Evolutionary conservation across 2,888 invertebrate genomes (phyloP).

Genomic region (Zonitis immaculata): DNA sequence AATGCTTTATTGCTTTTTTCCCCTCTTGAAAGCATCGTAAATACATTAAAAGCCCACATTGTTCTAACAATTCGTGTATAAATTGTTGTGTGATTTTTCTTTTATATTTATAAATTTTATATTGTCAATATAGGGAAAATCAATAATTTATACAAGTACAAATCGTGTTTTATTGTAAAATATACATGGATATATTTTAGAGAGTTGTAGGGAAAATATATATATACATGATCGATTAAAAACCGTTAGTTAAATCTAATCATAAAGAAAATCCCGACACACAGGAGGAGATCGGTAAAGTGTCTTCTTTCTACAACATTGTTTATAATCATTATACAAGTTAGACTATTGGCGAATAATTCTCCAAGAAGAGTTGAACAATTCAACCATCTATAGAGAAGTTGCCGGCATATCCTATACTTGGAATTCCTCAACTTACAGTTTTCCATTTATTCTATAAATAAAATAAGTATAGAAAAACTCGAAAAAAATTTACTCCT

Average conservation of each 20-base stretch:
- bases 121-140: not conserved
- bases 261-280: not conserved
- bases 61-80: not conserved
- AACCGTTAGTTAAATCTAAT: conserved; percentile 1
- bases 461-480: too few relatives aligned
- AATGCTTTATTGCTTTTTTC: conserved; percentile 3
- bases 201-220: not conserved
- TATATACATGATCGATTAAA: not conserved
- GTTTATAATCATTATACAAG: not conserved
- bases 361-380: not conserved
- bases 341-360: not conserved
- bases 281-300: not conserved
- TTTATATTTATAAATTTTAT: not conserved
- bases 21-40: not conserved
- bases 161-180: not conserved
- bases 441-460: too few relatives aligned
- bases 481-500: too few relatives aligned
- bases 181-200: not conserved
- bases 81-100: not conserved
- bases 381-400: not conserved
- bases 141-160: not conserved
- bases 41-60: conserved; percentile 1
- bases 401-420: not conserved
- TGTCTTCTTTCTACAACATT: not conserved
- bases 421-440: too few relatives aligned